These are phyloP conservation scores for Halocaridina rubra DNA, from an alignment of 2,888 invertebrate species.

Conservation along the genomic window DNA sequence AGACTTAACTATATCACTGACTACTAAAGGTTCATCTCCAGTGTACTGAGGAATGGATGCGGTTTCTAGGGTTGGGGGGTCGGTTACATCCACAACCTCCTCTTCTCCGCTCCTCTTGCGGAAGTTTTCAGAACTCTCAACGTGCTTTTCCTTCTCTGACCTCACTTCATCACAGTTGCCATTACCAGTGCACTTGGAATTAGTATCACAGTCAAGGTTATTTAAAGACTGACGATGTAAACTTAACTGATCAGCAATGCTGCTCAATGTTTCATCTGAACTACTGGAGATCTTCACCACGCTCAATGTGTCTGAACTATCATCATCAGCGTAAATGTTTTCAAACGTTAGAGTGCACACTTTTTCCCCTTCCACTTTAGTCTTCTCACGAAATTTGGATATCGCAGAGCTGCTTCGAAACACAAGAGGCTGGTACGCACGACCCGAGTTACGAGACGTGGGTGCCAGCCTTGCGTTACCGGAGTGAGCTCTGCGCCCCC, in stretches of 20 bases:
- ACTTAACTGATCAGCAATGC: conserved; percentile 19
- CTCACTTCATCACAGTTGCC: conserved; percentile 23
- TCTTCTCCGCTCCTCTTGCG: conserved; percentile 19
- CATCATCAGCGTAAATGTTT: conserved; percentile 59
- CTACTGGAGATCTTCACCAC: conserved; percentile 52
- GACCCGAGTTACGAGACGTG: conserved; percentile 34
- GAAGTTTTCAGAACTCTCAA: not conserved
- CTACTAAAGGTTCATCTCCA: conserved; percentile 16
- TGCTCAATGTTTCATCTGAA: conserved; percentile 50
- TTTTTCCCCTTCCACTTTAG: conserved; percentile 16
- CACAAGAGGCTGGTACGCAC: conserved; percentile 58
- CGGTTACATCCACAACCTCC: not conserved
- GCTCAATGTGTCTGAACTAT: conserved; percentile 42
- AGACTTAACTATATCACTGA: not conserved
- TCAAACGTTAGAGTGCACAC: conserved; percentile 58
- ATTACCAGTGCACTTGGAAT: conserved; percentile 33
- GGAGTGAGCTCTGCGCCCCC: conserved; percentile 15
- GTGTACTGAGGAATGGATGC: conserved; percentile 29
- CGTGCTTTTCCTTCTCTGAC: not conserved
- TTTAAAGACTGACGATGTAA: conserved; percentile 20
- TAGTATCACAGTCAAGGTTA: conserved; percentile 41
- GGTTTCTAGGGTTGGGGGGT: not conserved
- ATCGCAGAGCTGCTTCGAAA: conserved; percentile 57
- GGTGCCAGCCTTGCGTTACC: conserved; percentile 30
- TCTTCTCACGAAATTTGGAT: conserved; percentile 30